Percentiles rank a stretch among this genome's conserved stretches.
Conservation (phyloP, 1,140 invertebrate species). For the Calliopsis andreniformis region DNA sequence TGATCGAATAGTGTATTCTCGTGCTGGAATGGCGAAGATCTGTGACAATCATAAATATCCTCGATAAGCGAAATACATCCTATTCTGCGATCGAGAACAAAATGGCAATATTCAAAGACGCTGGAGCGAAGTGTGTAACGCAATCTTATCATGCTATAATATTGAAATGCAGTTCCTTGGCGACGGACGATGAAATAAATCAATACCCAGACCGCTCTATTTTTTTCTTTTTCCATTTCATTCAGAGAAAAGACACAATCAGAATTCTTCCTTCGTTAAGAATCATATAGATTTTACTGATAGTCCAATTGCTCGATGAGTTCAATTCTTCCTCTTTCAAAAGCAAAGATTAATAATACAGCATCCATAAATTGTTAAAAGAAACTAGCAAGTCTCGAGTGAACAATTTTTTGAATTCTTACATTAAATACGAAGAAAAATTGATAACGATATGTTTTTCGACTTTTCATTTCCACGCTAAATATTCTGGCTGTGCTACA, state of each 20-base stretch:
- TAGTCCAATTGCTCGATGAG: background rate
- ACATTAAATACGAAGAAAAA: no score
- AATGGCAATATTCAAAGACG: slow-evolving; percentile 26
- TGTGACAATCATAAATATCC: slow-evolving; percentile 5
- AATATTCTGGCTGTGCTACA: no score
- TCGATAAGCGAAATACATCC: slow-evolving; percentile 13
- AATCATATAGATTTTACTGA: background rate
- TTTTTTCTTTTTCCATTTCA: slow-evolving; percentile 55
- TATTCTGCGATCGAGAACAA: background rate
- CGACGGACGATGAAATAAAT: slow-evolving; percentile 74
- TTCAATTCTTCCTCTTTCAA: background rate
- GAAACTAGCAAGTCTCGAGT: no score
- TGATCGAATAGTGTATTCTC: background rate
- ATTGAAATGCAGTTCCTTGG: slow-evolving; percentile 78
- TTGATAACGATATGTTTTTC: no score
- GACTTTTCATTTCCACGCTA: no score
- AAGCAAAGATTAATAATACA: background rate
- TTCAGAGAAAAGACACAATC: slow-evolving; percentile 60
- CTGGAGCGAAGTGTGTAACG: slow-evolving; percentile 65
- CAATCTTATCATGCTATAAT: slow-evolving; percentile 76
- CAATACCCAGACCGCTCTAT: slow-evolving; percentile 60
- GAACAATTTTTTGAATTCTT: no score
- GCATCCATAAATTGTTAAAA: background rate
- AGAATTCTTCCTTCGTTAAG: slow-evolving; percentile 7
- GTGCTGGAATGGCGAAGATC: background rate